Evolutionary conservation across 1,140 invertebrate genomes (phyloP).

Genomic region (Camponotus floridanus): DNA sequence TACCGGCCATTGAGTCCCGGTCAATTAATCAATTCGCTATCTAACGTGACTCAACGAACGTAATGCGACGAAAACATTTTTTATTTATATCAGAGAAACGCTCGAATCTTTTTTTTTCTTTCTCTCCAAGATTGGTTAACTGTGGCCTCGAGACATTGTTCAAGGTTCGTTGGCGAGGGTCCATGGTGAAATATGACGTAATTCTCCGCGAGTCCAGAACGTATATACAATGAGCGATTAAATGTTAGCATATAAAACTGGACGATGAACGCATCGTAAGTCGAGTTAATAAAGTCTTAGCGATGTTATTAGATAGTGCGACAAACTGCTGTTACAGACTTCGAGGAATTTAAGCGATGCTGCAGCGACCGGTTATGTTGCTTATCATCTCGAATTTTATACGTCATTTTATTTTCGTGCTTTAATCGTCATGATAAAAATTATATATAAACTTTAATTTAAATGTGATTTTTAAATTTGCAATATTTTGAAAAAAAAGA

Average conservation of each 20-base stretch:
- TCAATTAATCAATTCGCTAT: conserved; percentile 56
- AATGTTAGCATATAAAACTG: conserved; percentile 26
- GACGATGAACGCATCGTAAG: conserved; percentile 25
- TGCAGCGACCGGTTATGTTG: neutral
- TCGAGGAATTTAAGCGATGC: conserved; percentile 36
- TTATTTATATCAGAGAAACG: conserved; percentile 22
- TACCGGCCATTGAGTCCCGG: conserved; percentile 10
- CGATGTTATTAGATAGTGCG: conserved; percentile 4
- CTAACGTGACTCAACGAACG: conserved; percentile 29
- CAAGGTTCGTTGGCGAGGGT: conserved; percentile 60
- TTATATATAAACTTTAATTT: neutral
- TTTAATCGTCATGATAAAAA: neutral
- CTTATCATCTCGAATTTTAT: neutral
- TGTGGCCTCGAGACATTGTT: conserved; percentile 66
- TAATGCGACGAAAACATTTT: conserved; percentile 36
- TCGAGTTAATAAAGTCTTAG: conserved; percentile 21
- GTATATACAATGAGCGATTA: conserved; percentile 13
- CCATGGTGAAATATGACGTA: conserved; percentile 65
- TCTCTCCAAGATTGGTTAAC: conserved; percentile 51
- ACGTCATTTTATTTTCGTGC: neutral
- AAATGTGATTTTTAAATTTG: neutral
- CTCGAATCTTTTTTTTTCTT: neutral
- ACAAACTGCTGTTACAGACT: conserved; percentile 13
- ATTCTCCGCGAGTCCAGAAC: conserved; percentile 57
- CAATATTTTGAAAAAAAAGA: neutral